Base-by-base conservation (phyloP, 2,797 vertebrate species). In the Enteromius trimaculatus region DNA sequence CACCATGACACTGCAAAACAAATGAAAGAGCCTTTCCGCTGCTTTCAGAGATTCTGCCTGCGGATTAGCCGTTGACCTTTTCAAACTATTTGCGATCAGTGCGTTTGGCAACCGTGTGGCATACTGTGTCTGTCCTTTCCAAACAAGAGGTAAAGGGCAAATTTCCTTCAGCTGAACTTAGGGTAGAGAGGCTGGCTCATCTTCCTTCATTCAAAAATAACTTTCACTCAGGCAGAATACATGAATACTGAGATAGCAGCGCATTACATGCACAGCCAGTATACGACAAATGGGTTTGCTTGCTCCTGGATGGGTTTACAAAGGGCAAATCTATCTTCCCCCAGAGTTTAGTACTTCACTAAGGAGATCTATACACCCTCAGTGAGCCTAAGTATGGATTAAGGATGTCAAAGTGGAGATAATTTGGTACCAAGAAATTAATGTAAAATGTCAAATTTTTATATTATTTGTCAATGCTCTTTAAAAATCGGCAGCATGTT, bases 71-170 rank as follows among this genome's bases (percentile, higher is more conserved):
- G 8, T 44, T 88, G 87, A 90, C 89, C 89, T 91, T 90, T 88
- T 87, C 87, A 86, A 86, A 86, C 47, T 77, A 44, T 90, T 85
- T 85, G 79, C 55, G 82, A 83, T 88, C 82, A 37, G 84, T 83
- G 83, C 44, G 16, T 71, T 70, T 82, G 83, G 84, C 60, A 87
- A 78, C 78, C 77, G 62, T 80, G 79, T 83, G 75, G 42, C 78
- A 85, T 82, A 87, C 80, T 83, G 85, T 21, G 82, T 37, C 69
- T 82, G 83, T 89, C 76, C 72, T 90, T 86, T 88, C 72, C 72
- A 82, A 90, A 86, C 87, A 89, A 85, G 75, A 89, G 85, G 71
- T 80, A 89, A 89, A 90, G 85, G 89, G 88, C 89, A 90, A 84
- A 79, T 81, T 75, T 87, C 75, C 60, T 84, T 81, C 79, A 87